A percentile compares a stretch with the other conserved stretches of the same genome.
These are phyloP conservation scores for Globodera ellingtonae DNA, from an alignment of 1,140 invertebrate genomes.

Conservation along the genomic window DNA sequence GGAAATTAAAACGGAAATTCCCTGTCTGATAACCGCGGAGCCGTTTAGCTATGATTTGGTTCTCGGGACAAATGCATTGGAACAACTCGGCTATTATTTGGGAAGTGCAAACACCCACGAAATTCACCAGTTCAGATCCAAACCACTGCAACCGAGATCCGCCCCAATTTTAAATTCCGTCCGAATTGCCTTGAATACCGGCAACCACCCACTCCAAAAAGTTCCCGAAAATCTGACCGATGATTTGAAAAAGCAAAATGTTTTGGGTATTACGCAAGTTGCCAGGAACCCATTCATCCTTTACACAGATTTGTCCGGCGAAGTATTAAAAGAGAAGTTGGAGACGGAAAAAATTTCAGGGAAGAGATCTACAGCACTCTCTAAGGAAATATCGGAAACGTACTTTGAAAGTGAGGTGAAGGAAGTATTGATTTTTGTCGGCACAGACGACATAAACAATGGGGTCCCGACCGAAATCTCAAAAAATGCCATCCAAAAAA, in stretches of 20 bases:
- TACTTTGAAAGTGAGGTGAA: neutral
- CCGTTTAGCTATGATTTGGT: neutral
- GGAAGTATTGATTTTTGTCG: neutral
- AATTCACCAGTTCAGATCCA: neutral
- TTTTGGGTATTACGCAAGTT: neutral
- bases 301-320: neutral
- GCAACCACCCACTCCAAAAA: neutral
- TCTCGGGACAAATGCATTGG: neutral
- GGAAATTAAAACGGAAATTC: too few species aligned
- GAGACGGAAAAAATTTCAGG: neutral
- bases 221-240: neutral
- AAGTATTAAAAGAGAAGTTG: neutral
- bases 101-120: neutral
- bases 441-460: neutral
- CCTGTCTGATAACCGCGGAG: neutral
- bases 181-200: neutral
- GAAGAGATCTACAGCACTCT: neutral
- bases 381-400: neutral
- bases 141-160: too few species aligned
- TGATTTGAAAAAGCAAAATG: neutral
- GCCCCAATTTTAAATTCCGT: neutral
- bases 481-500: neutral
- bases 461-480: neutral
- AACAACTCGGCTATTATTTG: neutral
- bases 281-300: neutral